Evolutionary conservation across 2,113 vertebrate genomes (phyloP), one percentile per base, ranked within the genome.

Genomic region (Hypocryptadius cinnamomeus): DNA sequence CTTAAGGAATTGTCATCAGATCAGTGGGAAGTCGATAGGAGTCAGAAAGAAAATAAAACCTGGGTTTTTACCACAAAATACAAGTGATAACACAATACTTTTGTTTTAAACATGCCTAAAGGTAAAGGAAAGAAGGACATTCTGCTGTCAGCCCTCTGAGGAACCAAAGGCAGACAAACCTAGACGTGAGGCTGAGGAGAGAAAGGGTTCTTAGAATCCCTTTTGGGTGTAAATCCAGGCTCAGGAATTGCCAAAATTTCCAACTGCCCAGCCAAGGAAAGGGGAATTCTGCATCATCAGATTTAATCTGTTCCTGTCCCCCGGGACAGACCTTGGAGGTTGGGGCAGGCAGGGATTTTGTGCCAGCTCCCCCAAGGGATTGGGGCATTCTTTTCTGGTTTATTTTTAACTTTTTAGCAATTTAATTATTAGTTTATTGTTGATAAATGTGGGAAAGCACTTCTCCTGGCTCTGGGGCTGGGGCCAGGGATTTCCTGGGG

Each of bases 361-460:
- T 57, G 61, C 21, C 82, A 68, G 6, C 21, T 5, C 2, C 4
- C 7, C 10, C 27, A 37, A 11, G 4, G 5, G 0, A 0, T 4
- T 9, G 1, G 8, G 7, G 1, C 6, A 6, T 2, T 31, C 16
- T 1, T 5, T 21, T 33, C 19, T 12, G 1, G 3, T 6, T 30
- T 3, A 28, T 39, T 77, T 45, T 15, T 2, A 53, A 13, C 10
- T 33, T 78, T n/a, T 30, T 9, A 54, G 23, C 1, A 0, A 39
- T 69, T 10, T 39, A 15, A 23, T 28, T 4, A 33, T 16, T 1
- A 14, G 6, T 15, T 31, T 4, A 2, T 25, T 5, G 11, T 13
- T 15, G 3, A 14, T 27, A 28, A 33, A 21, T 0, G 1, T 31
- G 20, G 20, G 20, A 11, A 51, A 44, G 2, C 13, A 6, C 20